These are phyloP conservation scores for Menidia beryllina DNA, from an alignment of 2,113 vertebrate genomes.

Conservation along the genomic window DNA sequence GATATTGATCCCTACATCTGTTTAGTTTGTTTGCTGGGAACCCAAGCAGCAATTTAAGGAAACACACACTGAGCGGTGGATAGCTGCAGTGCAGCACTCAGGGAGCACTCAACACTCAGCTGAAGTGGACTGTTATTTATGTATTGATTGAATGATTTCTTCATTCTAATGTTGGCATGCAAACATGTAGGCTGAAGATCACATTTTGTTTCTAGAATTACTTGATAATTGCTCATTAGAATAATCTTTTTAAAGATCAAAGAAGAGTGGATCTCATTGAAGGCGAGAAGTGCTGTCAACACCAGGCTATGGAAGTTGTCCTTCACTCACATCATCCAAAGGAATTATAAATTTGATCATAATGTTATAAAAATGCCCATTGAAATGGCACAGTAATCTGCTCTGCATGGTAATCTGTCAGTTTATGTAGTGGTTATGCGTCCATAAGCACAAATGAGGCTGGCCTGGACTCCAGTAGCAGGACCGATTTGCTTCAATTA, in stretches of 20 bases:
- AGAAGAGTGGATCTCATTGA: too few species aligned
- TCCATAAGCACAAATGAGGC: constrained; percentile 17
- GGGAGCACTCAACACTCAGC: background rate
- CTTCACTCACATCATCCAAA: background rate
- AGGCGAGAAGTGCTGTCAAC: background rate
- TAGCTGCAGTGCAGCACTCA: background rate
- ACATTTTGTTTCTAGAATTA: background rate
- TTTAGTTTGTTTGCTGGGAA: background rate
- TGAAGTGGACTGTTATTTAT: background rate
- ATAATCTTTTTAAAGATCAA: background rate
- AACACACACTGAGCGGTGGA: background rate
- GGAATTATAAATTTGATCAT: background rate
- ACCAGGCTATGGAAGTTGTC: background rate
- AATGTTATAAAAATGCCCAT: background rate
- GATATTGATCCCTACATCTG: background rate
- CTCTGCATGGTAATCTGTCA: background rate
- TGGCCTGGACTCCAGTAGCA: background rate
- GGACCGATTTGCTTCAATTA: constrained; percentile 34
- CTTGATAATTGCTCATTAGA: background rate
- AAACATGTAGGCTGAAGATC: background rate
- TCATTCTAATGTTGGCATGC: background rate
- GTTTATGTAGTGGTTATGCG: background rate
- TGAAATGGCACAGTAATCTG: background rate
- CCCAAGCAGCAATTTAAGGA: background rate
- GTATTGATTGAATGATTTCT: background rate